Conservation (phyloP, 2,888 invertebrate species). For the Tenthredo livida region DNA sequence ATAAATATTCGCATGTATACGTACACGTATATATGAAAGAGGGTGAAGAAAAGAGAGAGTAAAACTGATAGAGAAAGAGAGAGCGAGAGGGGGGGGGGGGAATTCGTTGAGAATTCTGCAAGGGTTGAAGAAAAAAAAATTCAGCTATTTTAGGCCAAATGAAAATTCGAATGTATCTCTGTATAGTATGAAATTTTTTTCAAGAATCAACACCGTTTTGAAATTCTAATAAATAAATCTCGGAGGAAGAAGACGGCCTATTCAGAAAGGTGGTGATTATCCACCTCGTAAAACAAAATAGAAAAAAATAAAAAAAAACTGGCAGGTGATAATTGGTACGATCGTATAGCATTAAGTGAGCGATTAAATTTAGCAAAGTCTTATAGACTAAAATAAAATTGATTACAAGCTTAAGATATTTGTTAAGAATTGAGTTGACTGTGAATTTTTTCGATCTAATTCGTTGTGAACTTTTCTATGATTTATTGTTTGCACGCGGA, state of each 20-base stretch:
- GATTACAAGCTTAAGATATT: neutral
- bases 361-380: neutral
- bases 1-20: neutral
- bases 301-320: neutral
- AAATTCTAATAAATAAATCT: neutral
- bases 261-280: neutral
- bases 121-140: neutral
- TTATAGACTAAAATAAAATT: neutral
- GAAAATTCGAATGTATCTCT: neutral
- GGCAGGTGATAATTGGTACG: neutral
- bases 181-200: neutral
- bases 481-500: neutral
- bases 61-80: neutral
- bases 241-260: neutral
- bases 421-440: neutral
- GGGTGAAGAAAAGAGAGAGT: slow-evolving; percentile 1
- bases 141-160: neutral
- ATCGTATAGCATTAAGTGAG: neutral
- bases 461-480: neutral
- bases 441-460: neutral
- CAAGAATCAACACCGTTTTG: neutral
- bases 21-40: neutral
- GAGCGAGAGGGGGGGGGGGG: neutral
- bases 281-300: neutral
- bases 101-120: neutral